A percentile compares a stretch with the other conserved stretches of the same genome.
phyloP scores from a whole-genome alignment of 1,140 invertebrate genomes.

The Scaptomyza pallida region DNA sequence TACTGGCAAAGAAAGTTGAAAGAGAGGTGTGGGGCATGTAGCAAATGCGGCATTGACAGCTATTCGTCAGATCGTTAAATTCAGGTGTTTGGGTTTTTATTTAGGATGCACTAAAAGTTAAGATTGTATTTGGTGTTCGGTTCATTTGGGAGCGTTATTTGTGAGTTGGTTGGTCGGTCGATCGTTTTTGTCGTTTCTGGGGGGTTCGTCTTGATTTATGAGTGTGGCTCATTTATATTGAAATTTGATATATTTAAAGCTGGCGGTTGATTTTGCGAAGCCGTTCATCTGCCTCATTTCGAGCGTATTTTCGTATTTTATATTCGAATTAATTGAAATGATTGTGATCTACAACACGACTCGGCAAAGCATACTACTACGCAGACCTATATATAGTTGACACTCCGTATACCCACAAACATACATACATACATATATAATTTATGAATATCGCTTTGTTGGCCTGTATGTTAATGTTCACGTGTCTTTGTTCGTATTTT shows the following conservation, averaged over 20 bases:
- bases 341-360: slow-evolving; percentile 79
- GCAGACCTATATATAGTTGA: slow-evolving; percentile 19
- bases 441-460: slow-evolving; percentile 68
- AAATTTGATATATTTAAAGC: slow-evolving; percentile 81
- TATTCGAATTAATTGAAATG: slow-evolving; percentile 82
- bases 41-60: slow-evolving; percentile 51
- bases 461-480: slow-evolving; percentile 44
- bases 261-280: slow-evolving; percentile 75
- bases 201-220: slow-evolving; percentile 66
- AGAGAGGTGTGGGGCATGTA: background rate
- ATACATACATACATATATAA: slow-evolving; percentile 39
- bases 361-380: slow-evolving; percentile 37
- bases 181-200: slow-evolving; percentile 15
- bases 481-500: slow-evolving; percentile 62
- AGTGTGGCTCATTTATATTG: slow-evolving; percentile 76
- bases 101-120: slow-evolving; percentile 60
- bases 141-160: slow-evolving; percentile 33
- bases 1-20: slow-evolving; percentile 56
- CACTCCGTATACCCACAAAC: slow-evolving; percentile 12
- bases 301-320: slow-evolving; percentile 69
- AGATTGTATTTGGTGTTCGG: slow-evolving; percentile 9
- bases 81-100: slow-evolving; percentile 36
- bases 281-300: slow-evolving; percentile 49
- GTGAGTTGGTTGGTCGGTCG: slow-evolving; percentile 58
- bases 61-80: slow-evolving; percentile 75